These are phyloP conservation scores for Cebus imitator DNA, from an alignment of 2,113 vertebrate species.

Conservation along the genomic window DNA sequence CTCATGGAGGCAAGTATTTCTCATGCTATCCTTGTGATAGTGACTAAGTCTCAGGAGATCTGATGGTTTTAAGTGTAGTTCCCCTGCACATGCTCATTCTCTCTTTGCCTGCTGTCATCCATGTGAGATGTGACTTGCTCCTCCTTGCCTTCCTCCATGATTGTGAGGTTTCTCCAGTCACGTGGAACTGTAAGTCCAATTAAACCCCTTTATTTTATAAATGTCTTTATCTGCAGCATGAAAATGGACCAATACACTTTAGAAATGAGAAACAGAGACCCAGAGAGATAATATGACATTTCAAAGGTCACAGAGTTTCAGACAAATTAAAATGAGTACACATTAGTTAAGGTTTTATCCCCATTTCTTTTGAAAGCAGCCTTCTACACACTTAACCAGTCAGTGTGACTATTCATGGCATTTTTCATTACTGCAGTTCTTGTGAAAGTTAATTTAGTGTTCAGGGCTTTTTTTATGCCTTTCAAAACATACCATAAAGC, in stretches of 20 bases:
- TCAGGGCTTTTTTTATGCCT: background rate
- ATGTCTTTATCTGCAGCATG: too few species aligned
- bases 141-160: too few species aligned
- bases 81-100: too few species aligned
- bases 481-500: background rate
- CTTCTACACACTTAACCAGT: background rate
- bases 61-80: too few species aligned
- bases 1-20: too few species aligned
- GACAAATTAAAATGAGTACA: rapidly evolving
- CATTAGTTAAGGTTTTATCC: background rate
- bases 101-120: too few species aligned
- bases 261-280: background rate
- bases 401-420: background rate
- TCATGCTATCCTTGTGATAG: too few species aligned
- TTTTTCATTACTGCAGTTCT: background rate
- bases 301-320: background rate
- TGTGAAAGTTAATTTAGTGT: background rate
- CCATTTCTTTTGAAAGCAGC: background rate
- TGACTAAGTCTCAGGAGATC: too few species aligned
- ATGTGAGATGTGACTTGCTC: too few species aligned
- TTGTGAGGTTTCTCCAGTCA: too few species aligned
- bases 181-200: too few species aligned
- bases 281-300: background rate
- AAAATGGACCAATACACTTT: background rate
- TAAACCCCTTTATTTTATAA: too few species aligned